These are phyloP conservation scores for Drosophila ezoana DNA, from an alignment of 2,888 invertebrate genomes.

Conservation along the genomic window DNA sequence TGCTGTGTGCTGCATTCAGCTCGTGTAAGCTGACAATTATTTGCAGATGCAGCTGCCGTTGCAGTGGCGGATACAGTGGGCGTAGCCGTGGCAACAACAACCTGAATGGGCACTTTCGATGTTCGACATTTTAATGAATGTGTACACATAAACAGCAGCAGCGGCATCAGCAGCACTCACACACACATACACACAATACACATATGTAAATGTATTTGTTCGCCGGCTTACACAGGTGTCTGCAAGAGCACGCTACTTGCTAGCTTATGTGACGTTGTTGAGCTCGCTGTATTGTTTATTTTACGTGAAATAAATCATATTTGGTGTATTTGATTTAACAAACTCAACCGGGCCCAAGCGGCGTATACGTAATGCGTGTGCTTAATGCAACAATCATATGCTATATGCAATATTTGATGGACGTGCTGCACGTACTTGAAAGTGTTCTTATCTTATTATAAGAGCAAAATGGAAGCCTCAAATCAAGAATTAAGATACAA, in stretches of 20 bases:
- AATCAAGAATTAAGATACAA: neutral
- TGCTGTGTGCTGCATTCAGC: slow-evolving; percentile 63
- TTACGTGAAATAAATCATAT: slow-evolving; percentile 77
- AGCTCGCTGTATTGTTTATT: slow-evolving; percentile 67
- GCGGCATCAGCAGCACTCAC: slow-evolving; percentile 8
- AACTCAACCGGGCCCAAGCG: slow-evolving; percentile 15
- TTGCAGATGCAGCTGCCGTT: slow-evolving; percentile 71
- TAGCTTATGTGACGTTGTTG: slow-evolving; percentile 47
- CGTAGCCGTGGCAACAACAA: slow-evolving; percentile 74
- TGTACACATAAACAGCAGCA: slow-evolving; percentile 76
- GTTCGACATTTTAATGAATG: slow-evolving; percentile 80
- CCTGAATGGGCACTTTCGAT: slow-evolving; percentile 81
- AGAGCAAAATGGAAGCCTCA: slow-evolving; percentile 8
- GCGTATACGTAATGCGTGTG: slow-evolving; percentile 28
- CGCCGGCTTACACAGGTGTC: slow-evolving; percentile 61
- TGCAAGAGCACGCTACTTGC: slow-evolving; percentile 45
- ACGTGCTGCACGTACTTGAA: slow-evolving; percentile 1
- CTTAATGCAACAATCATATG: slow-evolving; percentile 21
- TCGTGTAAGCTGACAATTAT: slow-evolving; percentile 81
- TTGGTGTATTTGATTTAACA: slow-evolving; percentile 60
- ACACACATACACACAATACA: slow-evolving; percentile 15
- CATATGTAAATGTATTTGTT: slow-evolving; percentile 57
- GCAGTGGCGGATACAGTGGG: slow-evolving; percentile 60
- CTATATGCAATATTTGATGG: slow-evolving; percentile 10
- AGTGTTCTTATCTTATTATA: slow-evolving; percentile 1